phyloP scores from a whole-genome alignment of 2,888 invertebrate genomes.

The Merodon equestris region DNA sequence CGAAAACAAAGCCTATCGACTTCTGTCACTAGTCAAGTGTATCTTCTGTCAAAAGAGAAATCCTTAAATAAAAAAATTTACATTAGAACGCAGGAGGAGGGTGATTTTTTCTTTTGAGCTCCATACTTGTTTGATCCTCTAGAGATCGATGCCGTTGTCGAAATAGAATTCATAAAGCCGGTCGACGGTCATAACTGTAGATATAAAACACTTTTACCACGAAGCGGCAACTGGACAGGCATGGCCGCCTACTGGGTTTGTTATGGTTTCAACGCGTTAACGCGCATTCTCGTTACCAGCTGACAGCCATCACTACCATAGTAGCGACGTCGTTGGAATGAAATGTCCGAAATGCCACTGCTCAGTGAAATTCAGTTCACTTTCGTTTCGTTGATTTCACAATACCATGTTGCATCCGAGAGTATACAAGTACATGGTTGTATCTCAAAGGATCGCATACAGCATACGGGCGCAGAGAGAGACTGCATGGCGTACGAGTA shows the following conservation, averaged over 20 bases:
- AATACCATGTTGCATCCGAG: neutral
- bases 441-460: conserved; percentile 29
- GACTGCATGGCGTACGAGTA: neutral
- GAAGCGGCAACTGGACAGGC: conserved; percentile 9
- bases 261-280: conserved; percentile 51
- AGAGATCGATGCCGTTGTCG: conserved; percentile 12
- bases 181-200: conserved; percentile 49
- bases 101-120: too few species aligned
- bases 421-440: neutral
- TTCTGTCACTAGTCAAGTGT: conserved; percentile 46
- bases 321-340: conserved; percentile 21
- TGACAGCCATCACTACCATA: conserved; percentile 52
- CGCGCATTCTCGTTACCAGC: conserved; percentile 54
- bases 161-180: conserved; percentile 10
- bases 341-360: conserved; percentile 23
- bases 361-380: conserved; percentile 65
- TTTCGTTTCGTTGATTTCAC: conserved; percentile 62
- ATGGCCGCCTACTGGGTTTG: conserved; percentile 51
- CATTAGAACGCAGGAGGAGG: neutral
- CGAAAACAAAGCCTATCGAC: conserved; percentile 5
- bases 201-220: conserved; percentile 44
- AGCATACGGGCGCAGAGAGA: conserved; percentile 4
- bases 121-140: conserved; percentile 9
- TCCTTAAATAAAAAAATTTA: too few species aligned
- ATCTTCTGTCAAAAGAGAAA: conserved; percentile 49